Base-by-base conservation (phyloP, 2,113 vertebrate genomes). In the Pagrus major region DNA sequence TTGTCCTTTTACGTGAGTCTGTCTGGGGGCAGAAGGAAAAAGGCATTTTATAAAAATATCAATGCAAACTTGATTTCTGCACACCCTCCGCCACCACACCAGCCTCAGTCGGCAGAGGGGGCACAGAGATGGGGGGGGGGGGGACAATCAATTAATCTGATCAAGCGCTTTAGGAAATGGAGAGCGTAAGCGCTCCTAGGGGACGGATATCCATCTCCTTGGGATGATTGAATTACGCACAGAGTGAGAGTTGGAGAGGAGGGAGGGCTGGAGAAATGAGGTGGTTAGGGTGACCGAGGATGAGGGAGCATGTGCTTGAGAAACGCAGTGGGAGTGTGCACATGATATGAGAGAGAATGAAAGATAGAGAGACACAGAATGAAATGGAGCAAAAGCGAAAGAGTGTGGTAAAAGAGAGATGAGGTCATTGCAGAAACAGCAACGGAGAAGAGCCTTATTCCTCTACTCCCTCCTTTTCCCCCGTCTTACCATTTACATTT, bases 101-200 rank as follows among this genome's bases (percentile, higher is more conserved):
- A 44, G 74, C 83, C 83, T 75, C 74, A 12, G 83, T 71, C 56
- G 20, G 83, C 63, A 79, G 63, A 82, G 56, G 87, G 87, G 83
- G 54, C 4, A 35, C 64, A 81, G 49, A 35, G 73, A 76, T 70
- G 71, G 4, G 27, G 49, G 76, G 27, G 49, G 76, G 44, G 42
- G 21, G 51, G 72, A 39, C 90, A 93, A 96, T 95, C 95, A 96
- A 95, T 96, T 95, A 95, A 96, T 96, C 94, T 94, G 94, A 95
- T 96, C 95, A 96, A 95, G 95, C 88, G 93, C 95, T 95, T 95
- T 93, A 94, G 94, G 94, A 96, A 95, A 95, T 94, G 91, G 93
- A 94, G 94, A 95, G 91, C 86, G 92, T 95, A 94, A 95, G 94
- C 91, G 93, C 92, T 94, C 95, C 93, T 90, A 59, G 85, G 93